Evolutionary conservation across 2,888 invertebrate species (phyloP).

Genomic region (Selenia dentaria): DNA sequence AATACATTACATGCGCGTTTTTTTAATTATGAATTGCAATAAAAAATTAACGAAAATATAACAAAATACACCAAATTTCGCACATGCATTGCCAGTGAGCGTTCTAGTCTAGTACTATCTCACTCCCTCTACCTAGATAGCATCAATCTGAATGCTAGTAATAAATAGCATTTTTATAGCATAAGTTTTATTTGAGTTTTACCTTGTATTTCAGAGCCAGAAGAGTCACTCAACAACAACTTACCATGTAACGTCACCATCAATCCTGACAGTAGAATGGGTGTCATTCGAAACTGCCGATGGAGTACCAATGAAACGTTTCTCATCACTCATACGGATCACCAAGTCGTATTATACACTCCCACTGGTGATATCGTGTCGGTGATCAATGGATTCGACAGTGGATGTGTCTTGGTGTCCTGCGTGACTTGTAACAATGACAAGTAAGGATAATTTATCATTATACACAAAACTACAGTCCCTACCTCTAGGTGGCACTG

Average conservation of each 20-base stretch:
- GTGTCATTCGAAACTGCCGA: conserved; percentile 62
- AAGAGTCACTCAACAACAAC: conserved; percentile 63
- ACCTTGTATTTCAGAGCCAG: conserved; percentile 57
- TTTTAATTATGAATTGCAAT: no score
- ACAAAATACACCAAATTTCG: no score
- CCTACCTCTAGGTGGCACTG: no score
- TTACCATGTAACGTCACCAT: conserved; percentile 58
- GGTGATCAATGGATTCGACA: conserved; percentile 56
- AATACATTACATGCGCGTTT: no score
- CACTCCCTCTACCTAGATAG: no score
- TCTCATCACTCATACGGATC: conserved; percentile 65
- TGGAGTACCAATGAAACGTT: conserved; percentile 68
- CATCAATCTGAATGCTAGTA: no score
- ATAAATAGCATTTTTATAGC: no score
- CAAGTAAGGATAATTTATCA: conserved; percentile 24
- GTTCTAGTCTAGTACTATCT: no score
- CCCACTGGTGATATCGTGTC: conserved; percentile 52
- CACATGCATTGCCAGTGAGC: no score
- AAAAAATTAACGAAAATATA: no score
- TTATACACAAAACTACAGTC: no score
- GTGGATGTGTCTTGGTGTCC: conserved; percentile 55
- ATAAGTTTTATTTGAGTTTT: no score
- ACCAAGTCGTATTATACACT: conserved; percentile 64
- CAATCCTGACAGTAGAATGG: conserved; percentile 44
- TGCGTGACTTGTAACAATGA: conserved; percentile 66